A percentile compares a stretch with the other conserved stretches of the same genome.
Evolutionary conservation across 2,888 invertebrate species (phyloP).

Genomic region (Drosophila parthenogenetica): DNA sequence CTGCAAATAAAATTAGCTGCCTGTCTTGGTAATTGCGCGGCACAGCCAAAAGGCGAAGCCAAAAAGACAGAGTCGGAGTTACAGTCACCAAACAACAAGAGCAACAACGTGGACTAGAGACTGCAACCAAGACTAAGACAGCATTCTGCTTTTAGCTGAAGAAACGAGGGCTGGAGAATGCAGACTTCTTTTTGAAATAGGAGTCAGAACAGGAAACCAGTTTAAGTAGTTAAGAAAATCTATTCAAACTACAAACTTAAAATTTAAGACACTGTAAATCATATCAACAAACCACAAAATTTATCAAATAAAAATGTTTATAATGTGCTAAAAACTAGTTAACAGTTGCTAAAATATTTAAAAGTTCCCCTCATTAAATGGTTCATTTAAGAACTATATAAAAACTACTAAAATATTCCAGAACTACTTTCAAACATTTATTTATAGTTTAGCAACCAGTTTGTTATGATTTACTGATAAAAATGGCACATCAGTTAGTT

Average conservation of each 20-base stretch:
- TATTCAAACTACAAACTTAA: background rate
- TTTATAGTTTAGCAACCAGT: slow-evolving; percentile 21
- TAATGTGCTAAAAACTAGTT: no score
- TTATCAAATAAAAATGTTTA: no score
- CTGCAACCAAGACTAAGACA: slow-evolving; percentile 7
- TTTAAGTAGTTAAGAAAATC: background rate
- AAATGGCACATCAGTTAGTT: slow-evolving; percentile 9
- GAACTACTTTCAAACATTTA: background rate
- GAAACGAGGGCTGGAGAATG: slow-evolving; percentile 39
- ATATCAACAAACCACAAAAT: no score
- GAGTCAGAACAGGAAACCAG: background rate
- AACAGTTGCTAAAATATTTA: no score
- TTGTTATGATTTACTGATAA: background rate
- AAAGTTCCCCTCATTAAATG: no score
- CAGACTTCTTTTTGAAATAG: background rate
- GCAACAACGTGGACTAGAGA: slow-evolving; percentile 21
- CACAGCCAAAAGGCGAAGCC: slow-evolving; percentile 53
- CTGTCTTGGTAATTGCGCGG: slow-evolving; percentile 76
- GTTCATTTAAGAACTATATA: no score
- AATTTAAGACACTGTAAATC: background rate
- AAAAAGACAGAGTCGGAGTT: slow-evolving; percentile 6
- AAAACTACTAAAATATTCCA: no score
- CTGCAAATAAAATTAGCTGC: slow-evolving; percentile 78
- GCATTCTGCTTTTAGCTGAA: slow-evolving; percentile 51
- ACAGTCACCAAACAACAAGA: slow-evolving; percentile 52